Evolutionary conservation across 2,888 invertebrate genomes (phyloP), one percentile per base, ranked within the genome.

Genomic region (Amphipyra tragopoginis): DNA sequence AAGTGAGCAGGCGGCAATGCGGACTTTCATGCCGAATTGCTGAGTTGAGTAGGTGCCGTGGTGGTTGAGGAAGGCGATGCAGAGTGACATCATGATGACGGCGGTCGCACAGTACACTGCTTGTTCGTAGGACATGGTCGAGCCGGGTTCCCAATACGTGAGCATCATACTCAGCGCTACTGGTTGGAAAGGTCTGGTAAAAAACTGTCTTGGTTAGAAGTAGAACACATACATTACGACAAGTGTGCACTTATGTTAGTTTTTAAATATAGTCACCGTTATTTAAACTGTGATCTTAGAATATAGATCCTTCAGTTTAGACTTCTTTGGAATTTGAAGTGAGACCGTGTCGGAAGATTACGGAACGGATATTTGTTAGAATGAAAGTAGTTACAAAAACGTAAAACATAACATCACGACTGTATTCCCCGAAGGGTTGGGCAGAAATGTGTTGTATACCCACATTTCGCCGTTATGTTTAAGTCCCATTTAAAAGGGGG

Each of bases 1-100:
- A 11, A 98, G 92, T 2, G 98, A 97, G 84, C 98, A 98, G 53
- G 97, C 96, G 0, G 98, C 97, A 0, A 98, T 96, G 74, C 98
- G 95, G 54, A 98, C 96, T 90, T 96, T 96, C 96, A 98, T 97
- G 33, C 98, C 98, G 47, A 97, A 96, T 82, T 97, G 97, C 79
- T 96, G 96, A 6, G 96, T 96, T 57, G 95, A 95, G 84, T 96
- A 96, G 36, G 96, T 93, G 52, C 96, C 95, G 84, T 97, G 97
- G 86, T 97, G 97, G 79, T 96, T 95, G 13, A 96, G 90, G 75
- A 97, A 91, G 11, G 96, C 96, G 78, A 95, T 96, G 21, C 93
- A 74, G 14, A 95, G 90, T 4, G 95, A 95, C 87, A 96, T 90
- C 56, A 93, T 79, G 49, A 96, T 96, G 61, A 96, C 95, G 8